Percentiles rank a stretch among this genome's conserved stretches.
Evolutionary conservation across 2,113 vertebrate genomes (phyloP).

Genomic region (Aphelocoma coerulescens): DNA sequence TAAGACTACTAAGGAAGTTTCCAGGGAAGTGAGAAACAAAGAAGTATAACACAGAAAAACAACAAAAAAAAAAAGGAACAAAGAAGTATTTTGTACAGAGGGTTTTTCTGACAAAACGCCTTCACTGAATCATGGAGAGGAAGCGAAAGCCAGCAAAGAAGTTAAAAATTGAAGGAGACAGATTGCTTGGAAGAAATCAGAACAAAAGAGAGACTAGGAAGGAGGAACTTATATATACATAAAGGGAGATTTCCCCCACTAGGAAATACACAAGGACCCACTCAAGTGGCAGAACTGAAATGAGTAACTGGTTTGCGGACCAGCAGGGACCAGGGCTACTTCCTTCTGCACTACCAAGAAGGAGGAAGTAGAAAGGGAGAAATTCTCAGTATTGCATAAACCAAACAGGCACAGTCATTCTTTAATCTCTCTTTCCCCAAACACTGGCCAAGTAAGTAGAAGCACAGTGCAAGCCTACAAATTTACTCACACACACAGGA

Average conservation of each 20-base stretch:
- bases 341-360: slow-evolving; percentile 13
- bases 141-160: slow-evolving; percentile 56
- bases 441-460: background rate
- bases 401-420: background rate
- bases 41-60: background rate
- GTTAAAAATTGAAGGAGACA: slow-evolving; percentile 18
- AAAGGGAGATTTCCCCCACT: background rate
- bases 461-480: background rate
- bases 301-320: slow-evolving; percentile 44
- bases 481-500: background rate
- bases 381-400: slow-evolving; percentile 48
- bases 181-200: slow-evolving; percentile 41
- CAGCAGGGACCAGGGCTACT: background rate
- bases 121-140: slow-evolving; percentile 8
- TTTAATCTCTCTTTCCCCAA: slow-evolving; percentile 19
- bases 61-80: background rate
- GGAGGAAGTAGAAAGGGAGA: slow-evolving; percentile 44
- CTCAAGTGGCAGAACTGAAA: slow-evolving; percentile 14
- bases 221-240: background rate
- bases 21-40: slow-evolving; percentile 38
- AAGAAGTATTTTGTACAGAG: slow-evolving; percentile 1
- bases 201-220: slow-evolving; percentile 49
- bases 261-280: slow-evolving; percentile 4
- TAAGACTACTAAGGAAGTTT: slow-evolving; percentile 30
- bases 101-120: slow-evolving; percentile 13